These are phyloP conservation scores for Chionis minor DNA, from an alignment of 2,113 vertebrate species.

Conservation along the genomic window DNA sequence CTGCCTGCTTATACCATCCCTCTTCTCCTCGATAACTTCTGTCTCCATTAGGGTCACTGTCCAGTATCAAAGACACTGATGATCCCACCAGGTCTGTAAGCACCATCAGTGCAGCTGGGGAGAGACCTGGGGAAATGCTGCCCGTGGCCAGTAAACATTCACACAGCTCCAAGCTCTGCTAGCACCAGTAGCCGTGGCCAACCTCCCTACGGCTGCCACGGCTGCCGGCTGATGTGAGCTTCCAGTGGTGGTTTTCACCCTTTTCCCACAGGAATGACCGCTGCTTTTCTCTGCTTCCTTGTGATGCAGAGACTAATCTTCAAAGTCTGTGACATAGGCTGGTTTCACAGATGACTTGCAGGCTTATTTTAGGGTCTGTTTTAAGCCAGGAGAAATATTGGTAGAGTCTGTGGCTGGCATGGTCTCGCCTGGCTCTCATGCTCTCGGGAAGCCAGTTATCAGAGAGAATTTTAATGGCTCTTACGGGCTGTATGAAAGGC, in stretches of 20 bases:
- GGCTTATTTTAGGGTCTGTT: conserved; percentile 3
- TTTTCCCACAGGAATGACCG: background rate
- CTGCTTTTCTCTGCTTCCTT: background rate
- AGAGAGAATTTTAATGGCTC: conserved; percentile 56
- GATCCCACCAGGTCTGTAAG: background rate
- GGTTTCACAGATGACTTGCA: background rate
- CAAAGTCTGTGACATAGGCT: background rate
- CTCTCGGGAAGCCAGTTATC: background rate
- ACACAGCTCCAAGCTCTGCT: background rate
- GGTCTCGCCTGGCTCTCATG: background rate
- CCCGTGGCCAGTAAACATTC: background rate
- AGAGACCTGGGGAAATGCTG: background rate
- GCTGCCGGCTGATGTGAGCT: background rate
- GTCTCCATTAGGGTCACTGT: background rate
- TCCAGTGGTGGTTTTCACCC: background rate
- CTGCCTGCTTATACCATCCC: background rate
- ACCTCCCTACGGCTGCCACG: background rate
- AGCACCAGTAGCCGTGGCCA: background rate
- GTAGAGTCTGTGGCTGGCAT: background rate
- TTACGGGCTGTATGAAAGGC: background rate
- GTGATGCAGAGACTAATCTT: background rate
- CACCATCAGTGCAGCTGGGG: background rate
- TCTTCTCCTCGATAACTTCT: background rate
- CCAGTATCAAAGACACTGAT: background rate
- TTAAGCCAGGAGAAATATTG: background rate